Base-by-base conservation (phyloP, 2,797 vertebrate species). In the Urosaurus nigricauda region DNA sequence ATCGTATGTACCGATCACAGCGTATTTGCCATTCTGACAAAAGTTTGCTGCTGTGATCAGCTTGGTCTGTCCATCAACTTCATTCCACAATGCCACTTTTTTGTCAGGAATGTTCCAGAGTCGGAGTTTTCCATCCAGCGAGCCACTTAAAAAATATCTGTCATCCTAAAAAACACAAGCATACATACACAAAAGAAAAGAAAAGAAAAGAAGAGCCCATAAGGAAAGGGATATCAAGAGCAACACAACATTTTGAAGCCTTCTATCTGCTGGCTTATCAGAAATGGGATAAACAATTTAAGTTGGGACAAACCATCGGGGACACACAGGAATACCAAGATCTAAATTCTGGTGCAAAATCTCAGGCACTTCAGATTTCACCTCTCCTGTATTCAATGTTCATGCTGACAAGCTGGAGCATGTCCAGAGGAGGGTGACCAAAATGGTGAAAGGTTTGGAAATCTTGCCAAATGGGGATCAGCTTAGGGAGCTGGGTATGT, bases 101-200 rank as follows among this genome's bases (percentile, higher is more conserved):
- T 99, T 99, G 96, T 99, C 99, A 83, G 99, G 99, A 97, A 99
- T 99, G 96, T 99, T 99, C 99, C 99, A 99, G 85, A 99, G 98
- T 35, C 99, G 97, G 26, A 99, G 98, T 93, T 99, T 99, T 83
- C 99, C 99, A 89, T 99, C 99, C 94, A 99, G 91, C 35, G 99
- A 99, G 80, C 99, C 99, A 37, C 99, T 99, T 93, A 99, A 96
- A 94, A 99, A 99, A 96, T 99, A 99, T 84, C 99, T 95, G 96
- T 99, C 99, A 88, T 99, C 99, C 99, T 99, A 93, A 91, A 83
- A 93, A 70, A 35, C 60, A 24, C 60, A 73, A 35, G n/a, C n/a
- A n/a, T n/a, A n/a, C n/a, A n/a, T n/a, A 35, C 32, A 73, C 12
- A n/a, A 11, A 32, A 43, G 2, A 14, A 12, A 35, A 29, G 2